These are phyloP conservation scores for Diplodus sargus DNA, from an alignment of 2,797 vertebrate species.

Conservation along the genomic window DNA sequence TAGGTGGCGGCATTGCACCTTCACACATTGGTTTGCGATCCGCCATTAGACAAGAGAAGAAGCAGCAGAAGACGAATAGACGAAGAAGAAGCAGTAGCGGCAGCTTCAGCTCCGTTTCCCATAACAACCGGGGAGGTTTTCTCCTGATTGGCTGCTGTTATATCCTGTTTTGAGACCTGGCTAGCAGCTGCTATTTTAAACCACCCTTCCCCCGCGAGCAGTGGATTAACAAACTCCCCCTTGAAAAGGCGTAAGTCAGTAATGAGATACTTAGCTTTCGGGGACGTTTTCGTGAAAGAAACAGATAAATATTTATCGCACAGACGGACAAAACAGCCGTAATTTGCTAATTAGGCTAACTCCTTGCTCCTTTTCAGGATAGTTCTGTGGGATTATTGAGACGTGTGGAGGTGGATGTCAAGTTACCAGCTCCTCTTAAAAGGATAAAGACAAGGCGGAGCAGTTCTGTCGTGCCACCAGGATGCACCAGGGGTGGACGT, in stretches of 20 bases:
- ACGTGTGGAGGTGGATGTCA: too few relatives aligned
- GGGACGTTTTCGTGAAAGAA: not conserved
- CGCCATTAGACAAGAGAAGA: too few relatives aligned
- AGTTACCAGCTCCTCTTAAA: not conserved
- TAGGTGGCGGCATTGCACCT: too few relatives aligned
- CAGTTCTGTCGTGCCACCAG: not conserved
- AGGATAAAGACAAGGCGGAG: not conserved
- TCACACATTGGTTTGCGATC: too few relatives aligned
- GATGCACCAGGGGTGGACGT: slow-evolving; percentile 1
- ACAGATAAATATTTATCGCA: not conserved
- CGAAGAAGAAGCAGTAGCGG: too few relatives aligned
- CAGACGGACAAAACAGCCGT: not conserved
- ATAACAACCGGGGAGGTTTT: slow-evolving; percentile 32
- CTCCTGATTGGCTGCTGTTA: slow-evolving; percentile 45
- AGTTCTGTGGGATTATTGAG: not conserved
- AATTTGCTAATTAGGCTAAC: too few relatives aligned
- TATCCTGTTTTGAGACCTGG: slow-evolving; percentile 7
- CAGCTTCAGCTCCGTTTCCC: slow-evolving; percentile 1
- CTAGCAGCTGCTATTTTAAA: slow-evolving; percentile 52
- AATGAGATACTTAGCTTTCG: not conserved
- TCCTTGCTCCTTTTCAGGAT: not conserved
- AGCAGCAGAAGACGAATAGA: too few relatives aligned
- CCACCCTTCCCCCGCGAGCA: not conserved
- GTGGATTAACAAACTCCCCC: slow-evolving; percentile 41
- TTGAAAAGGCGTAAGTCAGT: not conserved